Evolutionary conservation across 2,888 invertebrate genomes (phyloP).

Genomic region (Parthenolecanium corni): DNA sequence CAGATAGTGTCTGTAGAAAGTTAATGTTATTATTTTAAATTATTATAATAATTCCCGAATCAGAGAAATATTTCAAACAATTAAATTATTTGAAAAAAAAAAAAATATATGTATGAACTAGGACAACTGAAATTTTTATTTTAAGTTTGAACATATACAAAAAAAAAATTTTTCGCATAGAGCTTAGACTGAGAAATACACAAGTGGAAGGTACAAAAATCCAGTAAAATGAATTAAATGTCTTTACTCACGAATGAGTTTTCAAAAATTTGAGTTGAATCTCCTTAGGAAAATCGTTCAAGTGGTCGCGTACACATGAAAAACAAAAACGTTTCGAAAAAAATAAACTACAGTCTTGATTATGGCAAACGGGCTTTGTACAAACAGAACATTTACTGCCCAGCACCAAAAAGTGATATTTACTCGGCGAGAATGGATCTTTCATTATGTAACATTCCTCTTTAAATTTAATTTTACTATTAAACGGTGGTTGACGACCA

Average conservation of each 20-base stretch:
- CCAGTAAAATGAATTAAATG: no score
- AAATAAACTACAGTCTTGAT: slow-evolving; percentile 64
- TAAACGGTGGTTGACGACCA: slow-evolving; percentile 19
- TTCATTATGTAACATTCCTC: slow-evolving; percentile 70
- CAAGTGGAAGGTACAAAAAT: no score
- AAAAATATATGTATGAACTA: no score
- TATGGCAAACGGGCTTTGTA: slow-evolving; percentile 56
- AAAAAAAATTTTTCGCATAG: no score
- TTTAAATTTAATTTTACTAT: slow-evolving; percentile 29
- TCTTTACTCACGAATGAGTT: background rate
- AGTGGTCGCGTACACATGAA: slow-evolving; percentile 50
- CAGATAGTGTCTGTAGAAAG: no score
- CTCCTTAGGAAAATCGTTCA: slow-evolving; percentile 55
- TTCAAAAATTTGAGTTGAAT: slow-evolving; percentile 38
- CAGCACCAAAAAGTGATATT: slow-evolving; percentile 62
- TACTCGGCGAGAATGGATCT: slow-evolving; percentile 69
- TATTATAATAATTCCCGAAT: no score
- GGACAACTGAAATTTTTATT: no score
- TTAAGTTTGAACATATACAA: no score
- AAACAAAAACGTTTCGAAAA: slow-evolving; percentile 63
- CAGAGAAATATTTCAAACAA: no score
- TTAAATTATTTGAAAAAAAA: no score
- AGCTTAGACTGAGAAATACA: no score
- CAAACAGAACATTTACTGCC: slow-evolving; percentile 66
- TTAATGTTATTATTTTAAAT: no score